phyloP scores from a whole-genome alignment of 2,797 vertebrate species.

The Rhinatrema bivittatum region DNA sequence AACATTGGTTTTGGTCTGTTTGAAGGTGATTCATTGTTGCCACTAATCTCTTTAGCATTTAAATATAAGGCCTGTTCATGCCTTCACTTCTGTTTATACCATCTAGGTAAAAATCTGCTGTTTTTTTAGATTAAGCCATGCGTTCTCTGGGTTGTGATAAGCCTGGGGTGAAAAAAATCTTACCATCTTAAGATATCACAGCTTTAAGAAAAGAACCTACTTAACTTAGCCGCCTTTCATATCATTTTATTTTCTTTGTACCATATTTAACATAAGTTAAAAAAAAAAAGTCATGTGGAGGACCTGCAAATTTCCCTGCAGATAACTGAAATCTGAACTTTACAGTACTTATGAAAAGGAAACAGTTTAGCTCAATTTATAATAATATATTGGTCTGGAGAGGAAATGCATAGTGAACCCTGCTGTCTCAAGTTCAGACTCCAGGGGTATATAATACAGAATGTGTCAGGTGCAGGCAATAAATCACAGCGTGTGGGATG shows the following conservation, averaged over 20 bases:
- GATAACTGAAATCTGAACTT: slow-evolving; percentile 46
- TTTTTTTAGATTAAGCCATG: slow-evolving; percentile 1
- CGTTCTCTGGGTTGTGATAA: background rate
- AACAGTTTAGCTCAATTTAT: slow-evolving; percentile 61
- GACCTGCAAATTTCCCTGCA: slow-evolving; percentile 11
- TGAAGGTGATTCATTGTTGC: too few relatives aligned
- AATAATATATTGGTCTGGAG: slow-evolving; percentile 60
- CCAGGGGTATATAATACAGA: slow-evolving; percentile 53
- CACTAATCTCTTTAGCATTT: too few relatives aligned
- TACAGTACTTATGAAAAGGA: slow-evolving; percentile 43
- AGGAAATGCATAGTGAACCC: slow-evolving; percentile 49
- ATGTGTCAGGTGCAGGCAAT: slow-evolving; percentile 42
- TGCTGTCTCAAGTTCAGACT: slow-evolving; percentile 48
- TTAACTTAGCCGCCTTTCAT: too few relatives aligned
- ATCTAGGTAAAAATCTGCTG: too few relatives aligned
- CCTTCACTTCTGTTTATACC: too few relatives aligned
- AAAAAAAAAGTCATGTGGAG: background rate
- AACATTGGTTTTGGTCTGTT: too few relatives aligned
- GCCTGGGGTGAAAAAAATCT: background rate
- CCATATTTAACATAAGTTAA: background rate
- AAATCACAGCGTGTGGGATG: slow-evolving; percentile 39
- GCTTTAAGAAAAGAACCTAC: background rate
- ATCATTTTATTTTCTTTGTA: background rate
- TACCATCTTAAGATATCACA: slow-evolving; percentile 1
- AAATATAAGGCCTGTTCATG: too few relatives aligned